Conservation (phyloP, 2,888 invertebrate species). For the Entomobrya proxima region DNA sequence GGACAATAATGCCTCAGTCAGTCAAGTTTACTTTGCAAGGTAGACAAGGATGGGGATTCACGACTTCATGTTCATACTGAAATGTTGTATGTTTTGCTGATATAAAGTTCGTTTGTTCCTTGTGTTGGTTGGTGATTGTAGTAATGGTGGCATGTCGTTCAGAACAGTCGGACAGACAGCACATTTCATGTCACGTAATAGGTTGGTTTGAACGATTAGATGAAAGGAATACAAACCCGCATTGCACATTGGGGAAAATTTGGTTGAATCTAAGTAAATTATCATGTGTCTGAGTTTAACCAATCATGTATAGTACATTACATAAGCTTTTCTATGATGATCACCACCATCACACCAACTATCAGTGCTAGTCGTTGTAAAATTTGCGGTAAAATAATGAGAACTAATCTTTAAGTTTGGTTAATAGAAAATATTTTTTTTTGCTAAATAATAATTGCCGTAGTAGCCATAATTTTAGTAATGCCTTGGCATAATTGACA, state of each 20-base stretch:
- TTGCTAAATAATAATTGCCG: slow-evolving; percentile 3
- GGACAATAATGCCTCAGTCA: slow-evolving; percentile 45
- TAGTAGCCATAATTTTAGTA: background rate
- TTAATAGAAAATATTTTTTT: background rate
- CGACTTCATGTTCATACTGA: slow-evolving; percentile 49
- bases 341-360: background rate
- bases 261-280: background rate
- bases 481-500: slow-evolving; percentile 7
- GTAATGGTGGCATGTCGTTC: slow-evolving; percentile 56
- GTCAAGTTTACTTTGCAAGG: slow-evolving; percentile 38
- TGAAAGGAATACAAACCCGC: slow-evolving; percentile 40
- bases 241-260: background rate
- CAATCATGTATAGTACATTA: no score
- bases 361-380: no score
- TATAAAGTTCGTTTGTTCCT: no score
- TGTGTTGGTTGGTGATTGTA: background rate
- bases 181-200: slow-evolving; percentile 68
- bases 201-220: slow-evolving; percentile 55
- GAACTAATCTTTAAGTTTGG: no score
- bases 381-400: no score
- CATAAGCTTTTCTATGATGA: no score
- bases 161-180: slow-evolving; percentile 48
- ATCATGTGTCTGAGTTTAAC: no score
- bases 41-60: slow-evolving; percentile 59
- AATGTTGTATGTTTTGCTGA: slow-evolving; percentile 13